These are phyloP conservation scores for Lapara coniferarum DNA, from an alignment of 2,888 invertebrate genomes.

Conservation along the genomic window DNA sequence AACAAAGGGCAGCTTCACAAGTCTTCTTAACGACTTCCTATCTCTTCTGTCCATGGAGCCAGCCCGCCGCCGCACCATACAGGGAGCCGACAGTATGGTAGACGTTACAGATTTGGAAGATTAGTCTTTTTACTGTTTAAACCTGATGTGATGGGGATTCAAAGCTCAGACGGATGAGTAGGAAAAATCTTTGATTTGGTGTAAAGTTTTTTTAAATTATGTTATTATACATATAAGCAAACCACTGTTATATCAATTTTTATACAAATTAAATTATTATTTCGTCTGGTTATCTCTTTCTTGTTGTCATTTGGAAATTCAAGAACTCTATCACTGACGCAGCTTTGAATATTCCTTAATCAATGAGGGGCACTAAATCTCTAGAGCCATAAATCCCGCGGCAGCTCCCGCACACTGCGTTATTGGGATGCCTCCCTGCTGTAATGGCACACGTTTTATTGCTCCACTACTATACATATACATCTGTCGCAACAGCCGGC, in stretches of 20 bases:
- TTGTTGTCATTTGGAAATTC: too few species aligned
- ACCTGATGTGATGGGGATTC: neutral
- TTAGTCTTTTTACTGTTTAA: neutral
- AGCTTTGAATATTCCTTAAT: too few species aligned
- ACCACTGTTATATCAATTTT: too few species aligned
- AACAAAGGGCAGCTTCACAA: conserved; percentile 21
- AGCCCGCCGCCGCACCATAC: neutral
- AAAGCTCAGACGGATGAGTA: too few species aligned
- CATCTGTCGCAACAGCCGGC: neutral
- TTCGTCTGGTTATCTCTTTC: too few species aligned
- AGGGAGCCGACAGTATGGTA: neutral
- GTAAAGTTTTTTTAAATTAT: too few species aligned
- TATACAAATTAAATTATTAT: too few species aligned
- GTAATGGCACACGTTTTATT: conserved; percentile 10
- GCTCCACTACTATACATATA: conserved; percentile 3
- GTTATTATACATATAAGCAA: too few species aligned
- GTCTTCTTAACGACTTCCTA: conserved; percentile 30
- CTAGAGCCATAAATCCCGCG: neutral
- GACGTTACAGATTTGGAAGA: too few species aligned
- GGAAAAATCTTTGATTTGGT: too few species aligned
- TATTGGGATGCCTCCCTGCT: neutral
- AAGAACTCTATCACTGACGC: too few species aligned
- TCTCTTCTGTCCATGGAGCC: conserved; percentile 17
- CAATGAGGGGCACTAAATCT: too few species aligned
- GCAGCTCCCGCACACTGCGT: neutral